These are phyloP conservation scores for Ophion costatus DNA, from an alignment of 2,888 invertebrate species.

Conservation along the genomic window DNA sequence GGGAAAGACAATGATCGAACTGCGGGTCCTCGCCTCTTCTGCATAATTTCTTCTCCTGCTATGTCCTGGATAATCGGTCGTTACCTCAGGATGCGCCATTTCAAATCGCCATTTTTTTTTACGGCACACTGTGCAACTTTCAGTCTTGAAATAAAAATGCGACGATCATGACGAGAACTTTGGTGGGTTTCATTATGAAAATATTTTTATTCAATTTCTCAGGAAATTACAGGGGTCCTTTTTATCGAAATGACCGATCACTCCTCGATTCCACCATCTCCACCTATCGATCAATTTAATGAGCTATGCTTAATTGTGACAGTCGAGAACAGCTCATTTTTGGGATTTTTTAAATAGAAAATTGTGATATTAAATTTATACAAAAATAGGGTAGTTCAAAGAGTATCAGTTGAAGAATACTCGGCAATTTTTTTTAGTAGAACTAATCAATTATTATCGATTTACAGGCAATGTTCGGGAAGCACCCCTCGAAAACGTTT, in stretches of 20 bases:
- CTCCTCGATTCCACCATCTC: background rate
- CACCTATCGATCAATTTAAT: background rate
- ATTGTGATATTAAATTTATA: too few relatives aligned
- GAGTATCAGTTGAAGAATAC: too few relatives aligned
- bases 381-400: too few relatives aligned
- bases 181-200: background rate
- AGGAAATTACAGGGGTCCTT: background rate
- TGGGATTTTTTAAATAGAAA: too few relatives aligned
- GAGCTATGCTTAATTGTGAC: too few relatives aligned
- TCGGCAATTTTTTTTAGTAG: too few relatives aligned
- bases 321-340: too few relatives aligned
- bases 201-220: background rate
- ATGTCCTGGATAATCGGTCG: background rate
- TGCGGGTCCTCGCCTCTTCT: background rate
- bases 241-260: background rate
- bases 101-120: background rate
- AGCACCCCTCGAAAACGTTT: too few relatives aligned
- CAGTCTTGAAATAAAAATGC: background rate
- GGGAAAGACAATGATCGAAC: background rate
- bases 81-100: background rate
- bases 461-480: too few relatives aligned
- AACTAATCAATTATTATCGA: too few relatives aligned
- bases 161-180: too few relatives aligned
- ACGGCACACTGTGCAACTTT: background rate
- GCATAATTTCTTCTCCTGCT: background rate